Base-by-base conservation (phyloP, 2,113 vertebrate species). In the Aythya baeri region DNA sequence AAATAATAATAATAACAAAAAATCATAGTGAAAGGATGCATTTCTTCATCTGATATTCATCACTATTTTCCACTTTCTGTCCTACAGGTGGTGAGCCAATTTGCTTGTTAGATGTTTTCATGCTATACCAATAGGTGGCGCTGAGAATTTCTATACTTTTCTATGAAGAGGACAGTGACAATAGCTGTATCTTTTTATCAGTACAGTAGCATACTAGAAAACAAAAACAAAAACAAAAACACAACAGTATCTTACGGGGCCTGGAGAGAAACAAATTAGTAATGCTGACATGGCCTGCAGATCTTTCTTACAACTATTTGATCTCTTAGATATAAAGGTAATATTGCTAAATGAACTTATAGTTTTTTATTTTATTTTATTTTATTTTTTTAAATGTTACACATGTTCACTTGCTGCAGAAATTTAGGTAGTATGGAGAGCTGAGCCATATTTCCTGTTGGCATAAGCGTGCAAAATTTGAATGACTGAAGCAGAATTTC, bases 81-180 rank as follows among this genome's bases (percentile, higher is more conserved):
- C 23, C 18, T 46, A 11, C 15, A 14, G 13, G 29, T 32, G 15
- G 25, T 22, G 7, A 90, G 9, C 6, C 17, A 82, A 29, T 76
- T 88, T 68, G 15, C 41, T 54, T 34, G 8, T 55, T 58, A 85
- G 15, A 41, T 44, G 3, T 78, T 88, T 86, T 62, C 10, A 46
- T 55, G 34, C 50, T 9, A 4, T 44, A 61, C 77, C 93, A 86
- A 94, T 55, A 96, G 94, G 65, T 94, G 96, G 84, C 92, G 88
- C 81, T 79, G 91, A 46, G 52, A 94, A 93, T 89, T 32, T n/a
- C 52, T 13, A 18, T 22, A 36, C 70, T 86, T 77, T n/a, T 13
- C 0, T 20, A 22, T 61, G 15, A 74, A 65, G 67, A 83, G 7
- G 31, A 38, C 2, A 2, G 32, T 31, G 22, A 23, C 46, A 67